Base-by-base conservation (phyloP, 2,113 vertebrate species). In the Osmerus mordax region DNA sequence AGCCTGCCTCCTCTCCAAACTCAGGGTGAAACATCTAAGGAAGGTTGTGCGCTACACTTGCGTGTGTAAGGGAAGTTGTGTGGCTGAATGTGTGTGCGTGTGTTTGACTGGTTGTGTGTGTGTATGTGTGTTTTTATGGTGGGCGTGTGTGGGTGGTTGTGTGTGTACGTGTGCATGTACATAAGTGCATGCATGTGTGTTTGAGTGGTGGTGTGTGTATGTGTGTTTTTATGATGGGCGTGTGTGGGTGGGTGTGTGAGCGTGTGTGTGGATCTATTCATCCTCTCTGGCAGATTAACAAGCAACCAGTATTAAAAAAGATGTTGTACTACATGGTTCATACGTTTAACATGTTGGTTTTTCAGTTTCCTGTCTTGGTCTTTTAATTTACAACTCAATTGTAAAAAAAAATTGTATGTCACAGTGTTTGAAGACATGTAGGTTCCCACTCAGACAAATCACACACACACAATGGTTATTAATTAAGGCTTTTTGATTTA, bases 401-500 rank as follows among this genome's bases (percentile, higher is more conserved):
- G 29, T 32, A 32, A 32, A 32, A 32, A 32, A 32, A 3, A 1
- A 3, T 4, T 32, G 3, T 4, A 32, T 4, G 9, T 2, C 11
- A 14, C 12, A 54, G 16, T 11, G 21, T 21, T 21, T 21, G 21
- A 21, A 21, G 21, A 54, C 53, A 54, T 12, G 53, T 54, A 18
- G 16, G 53, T 54, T 15, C 41, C 36, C 14, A 21, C 23, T 29
- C 23, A 53, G 16, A 68, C 18, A 69, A 7, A 66, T 41, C 23
- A 23, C 23, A n/a, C 15, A 41, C 11, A 56, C 36, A 66, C 13
- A 12, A 8, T 12, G 55, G 67, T 64, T 53, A 19, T 86, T 86
- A 91, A 72, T 82, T 28, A 66, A 51, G 21, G 73, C 14, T 41
- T 41, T 41, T 41, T 19, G 8, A 71, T 71, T 83, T 76, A 83